These are phyloP conservation scores for Catostylus mosaicus DNA, from an alignment of 30 jellyfish, hydroid and myxozoan genomes.

Conservation along the genomic window DNA sequence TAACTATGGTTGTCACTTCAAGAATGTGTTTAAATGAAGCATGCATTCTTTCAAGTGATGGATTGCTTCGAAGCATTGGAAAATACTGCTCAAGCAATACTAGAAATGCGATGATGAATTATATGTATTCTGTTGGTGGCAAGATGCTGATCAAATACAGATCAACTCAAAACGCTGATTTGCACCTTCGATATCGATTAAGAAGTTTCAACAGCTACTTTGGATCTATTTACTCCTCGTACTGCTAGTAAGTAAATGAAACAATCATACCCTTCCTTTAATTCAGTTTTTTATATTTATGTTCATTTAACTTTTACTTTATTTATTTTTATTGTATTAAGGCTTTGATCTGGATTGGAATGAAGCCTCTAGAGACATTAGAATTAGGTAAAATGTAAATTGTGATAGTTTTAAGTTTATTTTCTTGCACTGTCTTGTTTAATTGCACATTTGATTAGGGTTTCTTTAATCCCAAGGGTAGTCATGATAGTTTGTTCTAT, in stretches of 20 bases:
- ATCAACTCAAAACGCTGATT: conserved; percentile 4
- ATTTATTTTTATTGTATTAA: too few species aligned
- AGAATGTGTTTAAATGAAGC: not conserved
- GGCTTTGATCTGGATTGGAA: too few species aligned
- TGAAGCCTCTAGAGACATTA: too few species aligned
- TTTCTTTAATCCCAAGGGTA: too few species aligned
- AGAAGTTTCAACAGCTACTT: not conserved
- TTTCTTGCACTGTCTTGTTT: too few species aligned
- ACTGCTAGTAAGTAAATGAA: conserved; percentile 34
- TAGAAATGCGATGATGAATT: not conserved
- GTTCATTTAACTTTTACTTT: too few species aligned
- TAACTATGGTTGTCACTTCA: not conserved
- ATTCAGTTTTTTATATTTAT: too few species aligned
- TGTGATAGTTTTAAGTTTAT: too few species aligned
- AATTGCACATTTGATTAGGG: too few species aligned
- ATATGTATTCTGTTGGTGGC: conserved; percentile 50
- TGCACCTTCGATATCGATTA: conserved; percentile 25
- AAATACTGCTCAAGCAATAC: conserved; percentile 48
- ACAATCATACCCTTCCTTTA: too few species aligned
- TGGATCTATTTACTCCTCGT: not conserved
- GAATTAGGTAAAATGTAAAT: too few species aligned
- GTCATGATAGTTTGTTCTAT: too few species aligned
- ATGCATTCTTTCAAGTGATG: not conserved
- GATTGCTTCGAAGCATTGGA: conserved; percentile 24
- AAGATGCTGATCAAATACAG: conserved; percentile 22